Evolutionary conservation across 1,140 invertebrate genomes (phyloP), one percentile per base, ranked within the genome.

Genomic region (Drosophila truncata): DNA sequence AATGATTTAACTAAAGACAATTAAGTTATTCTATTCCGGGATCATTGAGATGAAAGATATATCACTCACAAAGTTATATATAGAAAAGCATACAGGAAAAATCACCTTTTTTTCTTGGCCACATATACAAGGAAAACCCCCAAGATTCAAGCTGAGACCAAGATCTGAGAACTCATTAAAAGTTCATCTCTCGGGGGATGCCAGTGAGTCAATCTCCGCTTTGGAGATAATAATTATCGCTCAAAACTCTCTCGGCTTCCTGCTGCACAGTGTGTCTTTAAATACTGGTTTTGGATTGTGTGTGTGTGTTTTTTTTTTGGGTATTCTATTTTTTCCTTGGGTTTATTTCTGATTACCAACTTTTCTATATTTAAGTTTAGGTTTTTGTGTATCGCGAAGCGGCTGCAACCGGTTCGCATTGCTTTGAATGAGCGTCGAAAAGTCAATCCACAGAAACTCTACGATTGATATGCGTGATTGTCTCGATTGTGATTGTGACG

Each of bases 321-420:
- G 6, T 44, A 59, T 59, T 71, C 42, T 59, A 59, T 59, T 71
- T 71, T 59, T 59, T 49, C 42, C 18, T 58, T 31, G 46, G 29
- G 33, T 18, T 31, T 50, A 71, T 71, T 72, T 72, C 50, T 57
- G 69, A 71, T 71, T 72, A 59, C 50, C 33, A 54, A 52, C 20
- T 59, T 72, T 41, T 71, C 69, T 71, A 72, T 71, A 59, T 71
- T 71, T 59, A 71, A 72, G 66, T 27, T 71, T 59, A 47, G 23
- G 37, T 57, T 70, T 37, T 35, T 55, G 33, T 55, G 52, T 37
- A 11, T 55, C 16, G 9, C 18, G 11, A 35, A 49, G 60, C 50
- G 42, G 50, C 14, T 70, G 35, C 66, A 50, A 72, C 69, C 69
- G 69, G 69, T 72, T 72, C 66, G 29, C 20, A 59, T 33, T 49